Evolutionary conservation across 2,888 invertebrate genomes (phyloP), one percentile per base, ranked within the genome.

Genomic region (Agrotis exclamationis): DNA sequence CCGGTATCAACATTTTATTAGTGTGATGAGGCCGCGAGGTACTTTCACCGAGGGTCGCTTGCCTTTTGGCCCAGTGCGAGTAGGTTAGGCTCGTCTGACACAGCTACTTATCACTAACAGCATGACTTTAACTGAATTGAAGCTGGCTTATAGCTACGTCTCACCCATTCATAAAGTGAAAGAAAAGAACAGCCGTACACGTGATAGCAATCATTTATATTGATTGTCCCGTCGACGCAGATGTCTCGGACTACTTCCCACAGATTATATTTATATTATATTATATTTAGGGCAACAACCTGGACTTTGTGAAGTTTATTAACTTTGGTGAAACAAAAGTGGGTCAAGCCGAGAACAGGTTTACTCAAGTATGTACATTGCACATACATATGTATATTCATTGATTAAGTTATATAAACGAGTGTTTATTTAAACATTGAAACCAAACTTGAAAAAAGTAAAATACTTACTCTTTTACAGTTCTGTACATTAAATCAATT

Each of bases 31-130:
- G 89, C 90, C 92, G 90, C 88, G 85, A 87, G 91, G 90, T 93
- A 95, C 95, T 95, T 95, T 95, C 95, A 93, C 95, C 94, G 88
- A 88, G 92, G 92, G 91, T 91, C 94, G 92, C 90, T 92, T 91
- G 93, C 91, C 93, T 92, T 81, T 65, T 69, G 91, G 92, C 86
- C 89, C 88, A 88, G 86, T 86, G 86, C 88, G 88, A 88, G 91
- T 90, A 86, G 86, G 88, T 86, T 88, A 87, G 88, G 82, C 88
- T 86, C 85, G 87, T 88, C 87, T 88, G 82, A 88, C 84, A 84
- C 84, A 81, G 83, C 74, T 82, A 80, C 81, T 79, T 20, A 51
- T 50, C 63, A 68, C 85, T 85, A 76, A 60, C 57, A 83, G 83
- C 70, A 74, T 82, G 77, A 76, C 83, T 79, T 75, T 70, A 80